These are phyloP conservation scores for Xyrichtys novacula DNA, from an alignment of 2,797 vertebrate species.

Conservation along the genomic window DNA sequence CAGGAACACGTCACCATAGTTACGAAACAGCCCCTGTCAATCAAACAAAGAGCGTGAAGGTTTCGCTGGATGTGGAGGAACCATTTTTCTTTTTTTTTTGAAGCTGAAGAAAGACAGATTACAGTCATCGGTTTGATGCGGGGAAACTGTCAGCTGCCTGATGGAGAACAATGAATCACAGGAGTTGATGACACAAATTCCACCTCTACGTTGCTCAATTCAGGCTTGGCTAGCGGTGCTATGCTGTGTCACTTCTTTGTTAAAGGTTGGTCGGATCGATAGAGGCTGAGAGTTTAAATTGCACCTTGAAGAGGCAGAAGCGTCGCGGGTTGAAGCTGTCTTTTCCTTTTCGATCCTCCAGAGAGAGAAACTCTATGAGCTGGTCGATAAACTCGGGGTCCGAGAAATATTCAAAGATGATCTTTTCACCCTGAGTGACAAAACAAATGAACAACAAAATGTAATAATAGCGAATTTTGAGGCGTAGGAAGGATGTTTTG, in stretches of 20 bases:
- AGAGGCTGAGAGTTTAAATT: constrained; percentile 51
- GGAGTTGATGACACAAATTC: constrained; percentile 52
- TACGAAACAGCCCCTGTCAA: constrained; percentile 94
- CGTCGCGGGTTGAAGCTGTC: constrained; percentile 98
- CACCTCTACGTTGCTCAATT: constrained; percentile 26
- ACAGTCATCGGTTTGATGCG: constrained; percentile 37
- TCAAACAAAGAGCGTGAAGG: constrained; percentile 39
- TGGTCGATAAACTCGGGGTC: constrained; percentile 93
- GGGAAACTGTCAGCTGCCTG: constrained; percentile 36
- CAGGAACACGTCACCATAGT: constrained; percentile 94
- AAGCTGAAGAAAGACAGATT: constrained; percentile 41
- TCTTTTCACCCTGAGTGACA: constrained; percentile 90
- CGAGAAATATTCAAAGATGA: constrained; percentile 96
- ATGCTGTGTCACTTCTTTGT: constrained; percentile 53
- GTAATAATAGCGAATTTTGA: constrained; percentile 28
- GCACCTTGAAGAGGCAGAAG: constrained; percentile 98
- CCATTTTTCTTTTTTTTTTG: not conserved
- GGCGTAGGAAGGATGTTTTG: not conserved
- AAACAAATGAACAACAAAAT: constrained; percentile 29
- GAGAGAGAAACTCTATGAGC: constrained; percentile 93
- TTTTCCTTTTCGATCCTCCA: constrained; percentile 98
- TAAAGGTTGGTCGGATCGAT: constrained; percentile 50
- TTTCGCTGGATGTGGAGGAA: constrained; percentile 14
- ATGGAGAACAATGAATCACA: constrained; percentile 55
- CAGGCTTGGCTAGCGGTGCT: constrained; percentile 27